Evolutionary conservation across 2,113 vertebrate genomes (phyloP).

Genomic region (Empidonax alnorum): DNA sequence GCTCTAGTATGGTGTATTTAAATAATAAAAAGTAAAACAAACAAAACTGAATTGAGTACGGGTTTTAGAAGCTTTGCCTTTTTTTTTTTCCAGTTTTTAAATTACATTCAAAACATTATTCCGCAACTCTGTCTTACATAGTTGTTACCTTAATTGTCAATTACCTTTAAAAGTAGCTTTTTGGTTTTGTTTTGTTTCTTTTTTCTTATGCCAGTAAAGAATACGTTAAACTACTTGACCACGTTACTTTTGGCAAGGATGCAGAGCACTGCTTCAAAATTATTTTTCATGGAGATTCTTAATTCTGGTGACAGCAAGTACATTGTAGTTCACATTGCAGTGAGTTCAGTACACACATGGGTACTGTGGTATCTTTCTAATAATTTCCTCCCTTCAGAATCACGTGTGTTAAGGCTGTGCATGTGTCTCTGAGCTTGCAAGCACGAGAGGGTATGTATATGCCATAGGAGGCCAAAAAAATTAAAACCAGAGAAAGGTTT

Average conservation of each 20-base stretch:
- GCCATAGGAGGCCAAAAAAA: background rate
- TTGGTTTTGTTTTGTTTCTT: background rate
- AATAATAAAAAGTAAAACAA: constrained; percentile 98
- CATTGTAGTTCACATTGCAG: background rate
- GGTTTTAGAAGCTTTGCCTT: constrained; percentile 68
- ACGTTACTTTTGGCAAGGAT: constrained; percentile 11
- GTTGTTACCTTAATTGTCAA: background rate
- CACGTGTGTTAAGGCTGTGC: background rate
- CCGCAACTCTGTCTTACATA: background rate
- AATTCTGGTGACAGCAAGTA: background rate
- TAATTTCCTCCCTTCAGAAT: background rate
- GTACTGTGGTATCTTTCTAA: background rate
- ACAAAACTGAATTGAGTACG: constrained; percentile 74
- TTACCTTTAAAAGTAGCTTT: constrained; percentile 35
- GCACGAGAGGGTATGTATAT: background rate
- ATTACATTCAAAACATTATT: background rate
- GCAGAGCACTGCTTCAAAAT: constrained; percentile 8
- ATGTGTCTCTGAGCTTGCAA: background rate
- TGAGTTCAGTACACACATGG: background rate
- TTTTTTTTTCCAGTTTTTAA: background rate
- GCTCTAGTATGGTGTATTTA: constrained; percentile 99
- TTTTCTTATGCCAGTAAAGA: constrained; percentile 20
- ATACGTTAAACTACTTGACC: background rate
- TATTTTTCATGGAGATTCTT: constrained; percentile 1
- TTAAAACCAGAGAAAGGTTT: background rate